Base-by-base conservation (phyloP, 2,797 vertebrate species). In the Platalea minor region DNA sequence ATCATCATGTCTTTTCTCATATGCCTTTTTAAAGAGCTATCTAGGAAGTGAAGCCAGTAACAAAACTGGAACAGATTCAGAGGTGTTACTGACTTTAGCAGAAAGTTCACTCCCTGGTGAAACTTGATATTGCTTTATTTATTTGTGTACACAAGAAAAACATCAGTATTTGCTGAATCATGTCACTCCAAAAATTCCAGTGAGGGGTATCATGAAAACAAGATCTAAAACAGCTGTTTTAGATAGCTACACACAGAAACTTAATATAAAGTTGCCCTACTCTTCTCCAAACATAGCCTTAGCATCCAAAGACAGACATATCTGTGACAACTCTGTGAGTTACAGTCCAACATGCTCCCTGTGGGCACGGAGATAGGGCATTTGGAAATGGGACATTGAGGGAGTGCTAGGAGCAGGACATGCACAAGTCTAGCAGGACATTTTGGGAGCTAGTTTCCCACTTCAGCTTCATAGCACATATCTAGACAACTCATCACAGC, bases 221-320 rank as follows among this genome's bases (percentile, higher is more conserved):
- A 69, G 51, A 91, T 56, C 21, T 82, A 54, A 92, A 63, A 1
- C 92, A 93, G 51, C 37, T 95, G 29, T 65, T 83, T 65, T 83
- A 41, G 4, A 59, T 3, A 87, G 6, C 10, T n/a, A 57, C 33
- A 48, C 9, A 23, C 3, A 60, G 57, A 85, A 80, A 59, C 5
- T 4, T 56, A 29, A 67, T 76, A 35, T 43, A 6, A 56, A 70
- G 7, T 26, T 6, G 3, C 12, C 1, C 3, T 59, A 13, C 4
- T 26, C 41, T 65, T 89, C 35, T 54, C 14, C 33, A 61, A 53
- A 41, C 4, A 29, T 17, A 84, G 6, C 9, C 8, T 73, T 75
- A 76, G 5, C 14, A 65, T 31, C 10, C 33, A 79, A 80, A 90
- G 16, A 7, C 24, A 69, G 23, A 74, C 10, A 41, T 23, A 68